Conservation (phyloP, 2,113 vertebrate species). For the Pogona vitticeps region DNA sequence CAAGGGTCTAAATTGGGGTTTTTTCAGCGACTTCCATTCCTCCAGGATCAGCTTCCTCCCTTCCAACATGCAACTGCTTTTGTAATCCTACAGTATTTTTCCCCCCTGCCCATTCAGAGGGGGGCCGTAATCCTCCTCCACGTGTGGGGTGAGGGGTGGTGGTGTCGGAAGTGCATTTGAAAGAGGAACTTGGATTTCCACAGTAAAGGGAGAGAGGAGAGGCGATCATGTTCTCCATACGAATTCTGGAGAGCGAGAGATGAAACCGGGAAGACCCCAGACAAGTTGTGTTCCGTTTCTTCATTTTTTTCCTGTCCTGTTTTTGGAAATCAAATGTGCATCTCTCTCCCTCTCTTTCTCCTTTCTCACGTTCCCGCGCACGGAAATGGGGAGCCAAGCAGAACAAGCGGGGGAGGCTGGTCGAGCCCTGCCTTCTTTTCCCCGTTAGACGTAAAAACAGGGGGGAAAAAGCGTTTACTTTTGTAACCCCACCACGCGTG, state of each 20-base stretch:
- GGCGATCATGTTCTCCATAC: too few species aligned
- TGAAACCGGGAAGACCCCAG: background rate
- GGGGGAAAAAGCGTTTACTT: background rate
- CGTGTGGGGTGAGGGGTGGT: too few species aligned
- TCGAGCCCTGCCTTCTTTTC: background rate
- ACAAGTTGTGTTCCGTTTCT: background rate
- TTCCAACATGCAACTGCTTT: background rate
- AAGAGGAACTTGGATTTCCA: background rate
- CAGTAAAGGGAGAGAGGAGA: background rate
- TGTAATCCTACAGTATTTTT: background rate
- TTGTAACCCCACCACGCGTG: background rate
- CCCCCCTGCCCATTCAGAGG: too few species aligned
- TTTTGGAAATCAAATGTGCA: background rate
- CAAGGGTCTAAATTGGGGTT: background rate
- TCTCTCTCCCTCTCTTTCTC: background rate
- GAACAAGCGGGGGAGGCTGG: accelerated
- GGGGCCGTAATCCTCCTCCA: too few species aligned
- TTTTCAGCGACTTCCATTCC: background rate
- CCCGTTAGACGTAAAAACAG: background rate
- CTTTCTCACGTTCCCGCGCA: background rate
- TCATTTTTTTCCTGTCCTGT: too few species aligned
- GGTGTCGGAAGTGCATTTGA: accelerated
- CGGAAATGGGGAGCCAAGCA: background rate
- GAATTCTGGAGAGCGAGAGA: background rate
- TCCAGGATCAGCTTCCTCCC: background rate